These are phyloP conservation scores for Eurypyga helias DNA, from an alignment of 2,113 vertebrate species.

Conservation along the genomic window DNA sequence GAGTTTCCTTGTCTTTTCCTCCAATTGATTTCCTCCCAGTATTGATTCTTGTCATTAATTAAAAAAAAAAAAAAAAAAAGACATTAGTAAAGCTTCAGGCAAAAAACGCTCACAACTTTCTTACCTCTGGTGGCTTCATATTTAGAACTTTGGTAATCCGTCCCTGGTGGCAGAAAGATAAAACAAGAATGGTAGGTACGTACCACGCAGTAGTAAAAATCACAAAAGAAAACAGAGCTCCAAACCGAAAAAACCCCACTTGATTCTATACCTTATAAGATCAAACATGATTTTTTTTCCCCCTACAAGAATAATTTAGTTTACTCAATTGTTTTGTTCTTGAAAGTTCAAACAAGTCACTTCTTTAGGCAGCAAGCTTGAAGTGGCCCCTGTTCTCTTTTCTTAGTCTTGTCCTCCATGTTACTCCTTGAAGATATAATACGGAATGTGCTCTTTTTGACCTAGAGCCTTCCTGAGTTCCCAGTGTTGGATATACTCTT, in stretches of 20 bases:
- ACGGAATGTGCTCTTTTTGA: neutral
- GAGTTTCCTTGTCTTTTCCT: too few relatives aligned
- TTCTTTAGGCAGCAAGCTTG: neutral
- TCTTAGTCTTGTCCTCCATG: neutral
- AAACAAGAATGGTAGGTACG: neutral
- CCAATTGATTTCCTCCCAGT: too few relatives aligned
- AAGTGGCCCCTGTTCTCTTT: neutral
- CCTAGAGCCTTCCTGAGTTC: neutral
- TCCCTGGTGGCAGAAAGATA: conserved; percentile 80
- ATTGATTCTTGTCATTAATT: neutral
- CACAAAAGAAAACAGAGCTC: neutral
- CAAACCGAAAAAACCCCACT: fast-evolving
- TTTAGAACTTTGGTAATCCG: conserved; percentile 96
- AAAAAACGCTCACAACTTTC: neutral
- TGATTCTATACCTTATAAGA: neutral
- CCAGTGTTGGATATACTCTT: neutral
- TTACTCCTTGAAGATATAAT: neutral
- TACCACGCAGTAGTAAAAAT: neutral
- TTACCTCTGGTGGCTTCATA: conserved; percentile 98
- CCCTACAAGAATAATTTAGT: neutral
- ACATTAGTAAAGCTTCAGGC: neutral
- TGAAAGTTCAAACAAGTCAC: neutral
- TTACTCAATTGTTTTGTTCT: neutral
- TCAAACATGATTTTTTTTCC: neutral
- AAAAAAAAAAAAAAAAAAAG: neutral